Base-by-base conservation (phyloP, 2,113 vertebrate genomes). In the Platysteira castanea region DNA sequence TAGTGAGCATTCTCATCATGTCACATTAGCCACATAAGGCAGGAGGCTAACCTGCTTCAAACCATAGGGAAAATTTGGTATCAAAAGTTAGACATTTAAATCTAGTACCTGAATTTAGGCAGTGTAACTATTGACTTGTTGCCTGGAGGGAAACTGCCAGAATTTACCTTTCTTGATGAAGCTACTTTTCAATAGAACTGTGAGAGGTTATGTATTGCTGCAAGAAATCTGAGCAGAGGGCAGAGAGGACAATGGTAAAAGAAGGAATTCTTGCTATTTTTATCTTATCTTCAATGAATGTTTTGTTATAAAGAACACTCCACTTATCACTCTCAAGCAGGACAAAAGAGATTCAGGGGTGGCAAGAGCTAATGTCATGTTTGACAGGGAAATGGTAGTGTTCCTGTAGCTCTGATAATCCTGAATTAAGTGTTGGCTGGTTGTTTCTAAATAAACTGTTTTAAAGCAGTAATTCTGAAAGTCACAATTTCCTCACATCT, bases 241-340 rank as follows among this genome's bases (percentile, higher is more conserved):
- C 56, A 90, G 56, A 75, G 31, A 70, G 37, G 60, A 89, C 50
- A 95, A 87, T 42, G 15, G 24, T 23, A 41, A 57, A 49, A 90
- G 53, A 94, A 91, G 50, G 64, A 93, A 96, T 92, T 84, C 23
- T 31, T 89, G 52, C 46, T 87, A 86, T 81, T 94, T 94, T 92
- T 68, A 70, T 94, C 92, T 96, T 93, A 94, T 95, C 93, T 90
- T 68, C 76, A 89, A 31, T 64, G 44, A 65, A 88, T 84, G 68
- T 89, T 95, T 95, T 95, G 64, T 89, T 96, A 60, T 79, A 81
- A 95, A 81, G 76, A 84, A 46, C 85, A 71, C 83, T 87, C 85
- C 86, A 94, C 85, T 95, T 96, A 90, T 74, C 76, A 89, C 85
- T 80, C 49, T 96, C 47, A 90, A 94, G 60, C 57, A 70, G 73